Evolutionary conservation across 2,797 vertebrate genomes (phyloP).

Genomic region (Enteromius unitaeniatus): DNA sequence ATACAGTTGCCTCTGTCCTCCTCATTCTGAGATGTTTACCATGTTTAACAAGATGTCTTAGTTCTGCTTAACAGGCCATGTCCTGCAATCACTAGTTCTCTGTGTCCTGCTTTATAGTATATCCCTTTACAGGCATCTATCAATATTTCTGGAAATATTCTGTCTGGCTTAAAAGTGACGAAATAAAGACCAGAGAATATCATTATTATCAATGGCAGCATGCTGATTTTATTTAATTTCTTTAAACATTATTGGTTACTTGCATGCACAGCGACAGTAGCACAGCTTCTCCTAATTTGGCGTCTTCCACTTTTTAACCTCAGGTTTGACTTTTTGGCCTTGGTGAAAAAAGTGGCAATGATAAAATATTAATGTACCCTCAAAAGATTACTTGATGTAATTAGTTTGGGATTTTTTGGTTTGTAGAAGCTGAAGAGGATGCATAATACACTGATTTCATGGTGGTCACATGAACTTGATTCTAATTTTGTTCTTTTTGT

Average conservation of each 20-base stretch:
- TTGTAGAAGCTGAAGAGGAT: neutral
- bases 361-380: neutral
- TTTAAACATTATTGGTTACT: neutral
- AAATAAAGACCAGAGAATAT: neutral
- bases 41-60: neutral
- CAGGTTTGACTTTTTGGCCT: neutral
- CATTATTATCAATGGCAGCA: neutral
- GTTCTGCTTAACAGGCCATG: neutral
- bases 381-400: neutral
- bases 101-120: neutral
- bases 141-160: neutral
- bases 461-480: neutral
- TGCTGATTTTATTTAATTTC: neutral
- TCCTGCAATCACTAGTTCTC: neutral
- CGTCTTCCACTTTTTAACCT: neutral
- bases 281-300: neutral
- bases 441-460: neutral
- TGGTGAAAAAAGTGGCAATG: neutral
- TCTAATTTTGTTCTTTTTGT: conserved; percentile 15
- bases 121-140: neutral
- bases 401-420: neutral
- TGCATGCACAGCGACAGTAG: neutral
- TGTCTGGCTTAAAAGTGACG: neutral
- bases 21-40: neutral
- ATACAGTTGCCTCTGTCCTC: neutral